phyloP scores from a whole-genome alignment of 2,888 invertebrate genomes.

The Halictus quadricinctus region DNA sequence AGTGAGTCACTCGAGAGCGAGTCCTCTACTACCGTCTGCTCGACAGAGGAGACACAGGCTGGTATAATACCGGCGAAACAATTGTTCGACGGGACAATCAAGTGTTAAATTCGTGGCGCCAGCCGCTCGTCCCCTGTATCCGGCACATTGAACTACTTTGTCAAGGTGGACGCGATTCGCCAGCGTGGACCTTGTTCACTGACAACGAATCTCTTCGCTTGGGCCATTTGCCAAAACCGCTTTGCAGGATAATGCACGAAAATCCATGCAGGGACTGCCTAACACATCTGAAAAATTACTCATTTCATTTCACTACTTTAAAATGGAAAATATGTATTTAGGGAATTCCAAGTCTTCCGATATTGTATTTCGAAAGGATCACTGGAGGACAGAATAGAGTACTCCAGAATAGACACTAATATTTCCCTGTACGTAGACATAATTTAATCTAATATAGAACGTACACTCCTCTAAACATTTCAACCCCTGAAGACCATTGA shows the following conservation, averaged over 20 bases:
- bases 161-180: conserved; percentile 58
- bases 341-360: no score
- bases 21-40: conserved; percentile 39
- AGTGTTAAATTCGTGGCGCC: conserved; percentile 75
- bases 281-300: neutral
- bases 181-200: neutral
- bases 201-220: neutral
- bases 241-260: neutral
- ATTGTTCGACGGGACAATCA: conserved; percentile 73
- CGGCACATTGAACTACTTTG: conserved; percentile 65
- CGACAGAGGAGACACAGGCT: conserved; percentile 32
- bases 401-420: no score
- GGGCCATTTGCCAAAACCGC: neutral
- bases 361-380: no score
- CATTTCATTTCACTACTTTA: neutral
- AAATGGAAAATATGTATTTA: no score
- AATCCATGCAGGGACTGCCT: neutral
- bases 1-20: conserved; percentile 74
- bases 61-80: conserved; percentile 70
- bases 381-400: no score
- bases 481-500: no score
- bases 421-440: no score
- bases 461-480: no score
- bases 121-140: conserved; percentile 66
- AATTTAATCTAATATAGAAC: no score